A percentile compares a stretch with the other conserved stretches of the same genome.
Conservation (phyloP, 2,113 vertebrate species). For the Platycercus adscitus region DNA sequence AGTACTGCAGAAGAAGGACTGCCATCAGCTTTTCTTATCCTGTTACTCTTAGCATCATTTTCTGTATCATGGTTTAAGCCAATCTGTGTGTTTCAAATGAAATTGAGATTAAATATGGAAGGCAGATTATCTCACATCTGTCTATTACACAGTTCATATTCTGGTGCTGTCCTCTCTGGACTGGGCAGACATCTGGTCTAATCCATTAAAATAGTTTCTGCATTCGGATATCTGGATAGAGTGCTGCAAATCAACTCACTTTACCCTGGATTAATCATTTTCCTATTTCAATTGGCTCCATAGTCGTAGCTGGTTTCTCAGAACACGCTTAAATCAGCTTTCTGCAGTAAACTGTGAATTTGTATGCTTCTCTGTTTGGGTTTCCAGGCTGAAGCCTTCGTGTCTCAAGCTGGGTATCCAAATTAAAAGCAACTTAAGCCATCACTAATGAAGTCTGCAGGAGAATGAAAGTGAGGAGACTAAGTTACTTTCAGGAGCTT, state of each 20-base stretch:
- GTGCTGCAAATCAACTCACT: neutral
- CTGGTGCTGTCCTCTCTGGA: neutral
- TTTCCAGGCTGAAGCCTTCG: neutral
- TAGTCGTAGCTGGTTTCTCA: neutral
- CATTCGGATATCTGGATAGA: neutral
- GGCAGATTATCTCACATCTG: constrained; percentile 2
- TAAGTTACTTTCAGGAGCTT: neutral
- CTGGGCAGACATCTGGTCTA: constrained; percentile 1
- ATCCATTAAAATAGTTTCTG: neutral
- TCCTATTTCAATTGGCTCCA: neutral
- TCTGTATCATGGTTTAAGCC: neutral
- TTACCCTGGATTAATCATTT: neutral
- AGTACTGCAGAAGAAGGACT: neutral
- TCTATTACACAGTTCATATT: neutral
- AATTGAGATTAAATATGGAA: neutral
- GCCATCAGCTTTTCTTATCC: neutral
- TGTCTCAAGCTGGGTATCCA: neutral
- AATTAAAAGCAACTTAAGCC: neutral
- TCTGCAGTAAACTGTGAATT: neutral
- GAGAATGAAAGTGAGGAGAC: neutral
- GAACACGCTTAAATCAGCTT: neutral
- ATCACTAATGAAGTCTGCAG: neutral
- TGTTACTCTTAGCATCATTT: neutral
- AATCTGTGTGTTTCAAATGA: neutral
- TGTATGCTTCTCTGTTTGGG: neutral